Conservation (phyloP, 2,797 vertebrate genomes). For the Leptoclinus maculatus region DNA sequence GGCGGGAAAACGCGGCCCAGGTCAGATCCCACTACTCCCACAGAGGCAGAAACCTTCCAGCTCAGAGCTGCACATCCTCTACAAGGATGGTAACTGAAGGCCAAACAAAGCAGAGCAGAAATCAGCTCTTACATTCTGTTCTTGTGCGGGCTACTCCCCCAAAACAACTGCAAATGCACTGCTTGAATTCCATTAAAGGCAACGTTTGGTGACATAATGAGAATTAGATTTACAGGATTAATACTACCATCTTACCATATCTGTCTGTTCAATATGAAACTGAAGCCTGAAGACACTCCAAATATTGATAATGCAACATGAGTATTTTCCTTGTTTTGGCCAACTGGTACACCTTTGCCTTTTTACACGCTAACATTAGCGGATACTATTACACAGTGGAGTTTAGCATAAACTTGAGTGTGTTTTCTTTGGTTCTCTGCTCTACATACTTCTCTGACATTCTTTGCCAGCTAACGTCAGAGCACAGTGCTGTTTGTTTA, state of each 20-base stretch:
- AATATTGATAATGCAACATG: background rate
- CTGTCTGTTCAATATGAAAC: background rate
- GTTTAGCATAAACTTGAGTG: background rate
- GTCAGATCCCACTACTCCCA: slow-evolving; percentile 44
- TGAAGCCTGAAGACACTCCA: background rate
- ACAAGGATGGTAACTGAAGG: slow-evolving; percentile 28
- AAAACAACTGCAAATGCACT: slow-evolving; percentile 34
- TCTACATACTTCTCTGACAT: slow-evolving; percentile 7
- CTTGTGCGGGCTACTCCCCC: slow-evolving; percentile 34
- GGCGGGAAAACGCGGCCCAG: slow-evolving; percentile 58
- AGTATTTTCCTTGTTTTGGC: slow-evolving; percentile 13
- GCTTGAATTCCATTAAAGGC: background rate
- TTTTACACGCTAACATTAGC: slow-evolving; percentile 14
- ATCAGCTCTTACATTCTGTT: slow-evolving; percentile 38
- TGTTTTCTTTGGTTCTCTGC: slow-evolving; percentile 32
- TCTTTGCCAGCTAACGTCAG: slow-evolving; percentile 3
- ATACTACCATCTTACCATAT: background rate
- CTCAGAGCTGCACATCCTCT: slow-evolving; percentile 48
- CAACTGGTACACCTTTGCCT: background rate
- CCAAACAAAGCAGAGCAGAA: slow-evolving; percentile 45
- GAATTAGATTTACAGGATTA: background rate
- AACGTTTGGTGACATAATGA: background rate
- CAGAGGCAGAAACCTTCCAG: slow-evolving; percentile 37
- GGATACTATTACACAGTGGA: background rate
- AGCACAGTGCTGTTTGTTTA: slow-evolving; percentile 6